Percentiles rank a stretch among this genome's conserved stretches.
Evolutionary conservation across 1,140 invertebrate genomes (phyloP).

Genomic region (Heliconius nattereri): DNA sequence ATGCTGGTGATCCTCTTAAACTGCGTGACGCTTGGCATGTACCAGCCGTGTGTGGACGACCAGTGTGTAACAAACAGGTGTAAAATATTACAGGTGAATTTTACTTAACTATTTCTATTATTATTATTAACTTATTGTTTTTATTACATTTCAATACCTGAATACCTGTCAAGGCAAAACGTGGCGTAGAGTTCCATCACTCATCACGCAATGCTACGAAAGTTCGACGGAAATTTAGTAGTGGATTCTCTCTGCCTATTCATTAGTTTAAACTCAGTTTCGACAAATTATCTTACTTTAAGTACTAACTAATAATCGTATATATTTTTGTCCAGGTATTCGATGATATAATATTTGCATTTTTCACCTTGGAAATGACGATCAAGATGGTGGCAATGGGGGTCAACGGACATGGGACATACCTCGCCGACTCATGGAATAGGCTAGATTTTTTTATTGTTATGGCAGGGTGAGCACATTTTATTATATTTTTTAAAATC

Average conservation of each 20-base stretch:
- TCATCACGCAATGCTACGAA: too few relatives aligned
- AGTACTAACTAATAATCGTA: too few relatives aligned
- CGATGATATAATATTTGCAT: conserved; percentile 99
- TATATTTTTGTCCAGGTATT: conserved; percentile 87
- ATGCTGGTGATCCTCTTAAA: conserved; percentile 99
- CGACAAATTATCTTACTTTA: too few relatives aligned
- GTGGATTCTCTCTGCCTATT: too few relatives aligned
- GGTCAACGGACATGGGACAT: conserved; percentile 96
- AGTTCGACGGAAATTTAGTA: too few relatives aligned
- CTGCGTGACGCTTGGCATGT: conserved; percentile 99
- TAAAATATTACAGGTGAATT: conserved; percentile 85
- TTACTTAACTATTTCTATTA: too few relatives aligned
- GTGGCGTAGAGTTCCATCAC: too few relatives aligned
- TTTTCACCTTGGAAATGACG: conserved; percentile 97
- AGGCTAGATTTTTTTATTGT: conserved; percentile 99
- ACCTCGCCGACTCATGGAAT: conserved; percentile 99
- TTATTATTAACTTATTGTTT: too few relatives aligned
- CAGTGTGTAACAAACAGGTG: conserved; percentile 95
- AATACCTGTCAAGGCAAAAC: too few relatives aligned
- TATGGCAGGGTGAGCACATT: conserved; percentile 88
- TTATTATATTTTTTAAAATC: too few relatives aligned
- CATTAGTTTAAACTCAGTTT: too few relatives aligned
- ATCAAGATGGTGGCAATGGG: conserved; percentile 99
- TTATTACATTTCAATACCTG: too few relatives aligned
- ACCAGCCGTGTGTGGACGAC: conserved; percentile 98